Evolutionary conservation across 2,888 invertebrate species (phyloP).

Genomic region (Plutella xylostella): DNA sequence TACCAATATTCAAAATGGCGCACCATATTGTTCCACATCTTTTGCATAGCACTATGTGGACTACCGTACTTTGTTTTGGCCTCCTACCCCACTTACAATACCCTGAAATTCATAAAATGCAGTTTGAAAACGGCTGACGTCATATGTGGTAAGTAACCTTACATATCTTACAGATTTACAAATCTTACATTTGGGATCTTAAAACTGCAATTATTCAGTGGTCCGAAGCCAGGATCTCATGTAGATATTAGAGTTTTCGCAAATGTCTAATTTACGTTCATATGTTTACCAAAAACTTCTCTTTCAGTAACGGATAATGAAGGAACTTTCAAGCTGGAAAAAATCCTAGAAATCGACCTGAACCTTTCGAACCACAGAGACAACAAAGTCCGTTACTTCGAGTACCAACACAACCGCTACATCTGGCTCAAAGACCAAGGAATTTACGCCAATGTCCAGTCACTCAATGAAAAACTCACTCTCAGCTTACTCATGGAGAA

Average conservation of each 20-base stretch:
- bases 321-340: constrained; percentile 50
- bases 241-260: too few species aligned
- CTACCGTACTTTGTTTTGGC: constrained; percentile 68
- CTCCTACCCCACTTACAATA: constrained; percentile 67
- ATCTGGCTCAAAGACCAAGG: constrained; percentile 65
- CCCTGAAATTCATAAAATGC: constrained; percentile 66
- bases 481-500: constrained; percentile 62
- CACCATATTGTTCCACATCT: constrained; percentile 54
- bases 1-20: constrained; percentile 56
- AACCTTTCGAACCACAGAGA: constrained; percentile 52
- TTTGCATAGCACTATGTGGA: constrained; percentile 62
- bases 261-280: background rate
- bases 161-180: background rate
- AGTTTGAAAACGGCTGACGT: constrained; percentile 66
- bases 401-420: constrained; percentile 67
- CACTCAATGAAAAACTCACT: constrained; percentile 58
- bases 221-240: too few species aligned
- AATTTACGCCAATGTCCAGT: constrained; percentile 55
- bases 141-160: constrained; percentile 59
- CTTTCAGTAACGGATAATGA: constrained; percentile 59
- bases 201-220: too few species aligned
- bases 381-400: constrained; percentile 61
- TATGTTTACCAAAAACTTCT: background rate
- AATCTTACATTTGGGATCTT: too few species aligned
- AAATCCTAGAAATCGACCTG: constrained; percentile 49